phyloP scores from a whole-genome alignment of 1,140 invertebrate species.

The Pseudomyrmex gracilis region DNA sequence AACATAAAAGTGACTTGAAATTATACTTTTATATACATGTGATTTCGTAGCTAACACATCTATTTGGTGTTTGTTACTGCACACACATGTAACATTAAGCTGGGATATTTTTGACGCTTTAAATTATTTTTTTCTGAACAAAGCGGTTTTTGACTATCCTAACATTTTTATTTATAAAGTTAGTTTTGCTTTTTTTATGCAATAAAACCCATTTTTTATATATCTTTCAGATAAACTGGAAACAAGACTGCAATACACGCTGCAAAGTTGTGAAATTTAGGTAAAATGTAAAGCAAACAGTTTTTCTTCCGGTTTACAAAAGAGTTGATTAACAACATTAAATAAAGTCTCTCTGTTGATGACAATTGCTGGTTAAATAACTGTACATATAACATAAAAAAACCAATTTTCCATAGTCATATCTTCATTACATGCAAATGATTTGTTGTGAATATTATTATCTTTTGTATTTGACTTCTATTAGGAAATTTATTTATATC shows the following conservation, averaged over 20 bases:
- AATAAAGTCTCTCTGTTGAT: conserved; percentile 32
- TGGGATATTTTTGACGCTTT: conserved; percentile 75
- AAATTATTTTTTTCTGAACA: conserved; percentile 38
- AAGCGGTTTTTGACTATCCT: conserved; percentile 72
- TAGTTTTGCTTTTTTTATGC: not conserved
- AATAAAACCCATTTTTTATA: not conserved
- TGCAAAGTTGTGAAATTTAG: conserved; percentile 77
- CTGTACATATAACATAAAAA: conserved; percentile 62
- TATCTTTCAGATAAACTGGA: conserved; percentile 77
- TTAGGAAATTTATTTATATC: conserved; percentile 58
- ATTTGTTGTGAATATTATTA: conserved; percentile 38
- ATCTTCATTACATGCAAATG: conserved; percentile 19
- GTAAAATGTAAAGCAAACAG: conserved; percentile 66
- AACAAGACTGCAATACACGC: conserved; percentile 81
- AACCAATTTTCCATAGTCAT: not conserved
- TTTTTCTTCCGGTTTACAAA: conserved; percentile 76
- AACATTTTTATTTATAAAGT: conserved; percentile 61
- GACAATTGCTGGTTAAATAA: conserved; percentile 47
- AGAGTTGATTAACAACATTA: conserved; percentile 61
- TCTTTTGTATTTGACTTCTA: conserved; percentile 46
- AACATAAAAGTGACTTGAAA: not conserved
- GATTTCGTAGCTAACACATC: conserved; percentile 71
- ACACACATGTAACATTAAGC: conserved; percentile 77
- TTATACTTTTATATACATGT: conserved; percentile 72
- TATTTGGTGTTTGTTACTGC: conserved; percentile 63